phyloP scores from a whole-genome alignment of 2,797 vertebrate genomes.

The Hydrolagus colliei region DNA sequence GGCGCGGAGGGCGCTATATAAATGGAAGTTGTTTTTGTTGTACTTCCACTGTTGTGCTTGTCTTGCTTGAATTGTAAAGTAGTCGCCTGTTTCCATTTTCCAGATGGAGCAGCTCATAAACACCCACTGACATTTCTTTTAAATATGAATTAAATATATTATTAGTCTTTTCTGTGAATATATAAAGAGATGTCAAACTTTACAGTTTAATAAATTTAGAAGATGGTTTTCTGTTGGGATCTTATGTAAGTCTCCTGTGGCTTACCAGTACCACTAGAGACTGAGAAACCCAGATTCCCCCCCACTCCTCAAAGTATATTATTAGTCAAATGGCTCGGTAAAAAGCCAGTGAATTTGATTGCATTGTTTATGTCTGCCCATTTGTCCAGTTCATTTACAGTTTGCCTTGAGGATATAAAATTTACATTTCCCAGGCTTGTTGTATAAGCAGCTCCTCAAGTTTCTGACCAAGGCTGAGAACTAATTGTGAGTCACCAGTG shows the following conservation, averaged over 20 bases:
- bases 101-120: constrained; percentile 88
- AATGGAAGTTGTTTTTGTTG: too few relatives aligned
- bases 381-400: constrained; percentile 59
- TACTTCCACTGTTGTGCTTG: not conserved
- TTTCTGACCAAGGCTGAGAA: not conserved
- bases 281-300: constrained; percentile 54
- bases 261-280: constrained; percentile 55
- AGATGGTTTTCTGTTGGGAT: constrained; percentile 50
- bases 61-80: constrained; percentile 96
- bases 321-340: constrained; percentile 64
- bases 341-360: constrained; percentile 59
- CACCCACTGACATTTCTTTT: constrained; percentile 71
- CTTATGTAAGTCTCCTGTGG: constrained; percentile 51
- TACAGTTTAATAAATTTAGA: constrained; percentile 67
- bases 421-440: constrained; percentile 55
- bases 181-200: constrained; percentile 81
- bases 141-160: constrained; percentile 77
- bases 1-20: too few relatives aligned
- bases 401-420: constrained; percentile 56
- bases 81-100: constrained; percentile 87
- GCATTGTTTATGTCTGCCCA: constrained; percentile 58
- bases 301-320: constrained; percentile 48
- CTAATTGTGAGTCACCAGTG: not conserved
- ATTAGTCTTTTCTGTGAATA: constrained; percentile 75
- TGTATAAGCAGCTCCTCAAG: constrained; percentile 45